Evolutionary conservation across 2,797 vertebrate genomes (phyloP), one percentile per base, ranked within the genome.

Genomic region (Odontamblyopus lacepedii): DNA sequence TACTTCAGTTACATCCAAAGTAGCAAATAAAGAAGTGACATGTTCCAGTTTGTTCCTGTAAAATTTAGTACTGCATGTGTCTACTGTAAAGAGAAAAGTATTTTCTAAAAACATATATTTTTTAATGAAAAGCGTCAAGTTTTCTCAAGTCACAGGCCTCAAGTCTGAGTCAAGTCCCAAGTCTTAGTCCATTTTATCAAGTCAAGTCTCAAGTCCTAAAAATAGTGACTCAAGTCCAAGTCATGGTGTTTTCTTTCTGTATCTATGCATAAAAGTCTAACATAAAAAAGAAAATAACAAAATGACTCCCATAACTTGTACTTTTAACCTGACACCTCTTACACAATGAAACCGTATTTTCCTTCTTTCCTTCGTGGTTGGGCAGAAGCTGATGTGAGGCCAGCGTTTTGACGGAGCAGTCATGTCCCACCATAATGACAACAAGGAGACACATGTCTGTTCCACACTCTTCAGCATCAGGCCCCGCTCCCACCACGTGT

Each of bases 401-500:
- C 53, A 44, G 67, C 85, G 84, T 81, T 84, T 83, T 91, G 93
- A 93, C 73, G 80, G 90, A 89, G 90, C 78, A 82, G 82, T 85
- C 73, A 44, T 84, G 87, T 91, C 88, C 91, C 88, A 86, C 84
- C 79, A 86, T 92, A 92, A 91, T 91, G 93, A 92, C 93, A 94
- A 92, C 91, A 89, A 89, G 92, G 90, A 93, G 92, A 94, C 94
- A 93, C 91, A 93, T 92, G 94, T 95, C 94, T 93, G 92, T 92
- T 93, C 92, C 82, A 75, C 72, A 89, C 91, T 93, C 92, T 91
- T 95, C 93, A 94, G 92, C 64, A 82, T 91, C 89, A 85, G 73
- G 81, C 88, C 88, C 86, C 91, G 91, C 92, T 93, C 93, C 91
- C 85, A 89, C 88, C 91, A 92, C 86, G 93, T 93, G 91, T 93